Base-by-base conservation (phyloP, 2,113 vertebrate species). In the Isichthys henryi region DNA sequence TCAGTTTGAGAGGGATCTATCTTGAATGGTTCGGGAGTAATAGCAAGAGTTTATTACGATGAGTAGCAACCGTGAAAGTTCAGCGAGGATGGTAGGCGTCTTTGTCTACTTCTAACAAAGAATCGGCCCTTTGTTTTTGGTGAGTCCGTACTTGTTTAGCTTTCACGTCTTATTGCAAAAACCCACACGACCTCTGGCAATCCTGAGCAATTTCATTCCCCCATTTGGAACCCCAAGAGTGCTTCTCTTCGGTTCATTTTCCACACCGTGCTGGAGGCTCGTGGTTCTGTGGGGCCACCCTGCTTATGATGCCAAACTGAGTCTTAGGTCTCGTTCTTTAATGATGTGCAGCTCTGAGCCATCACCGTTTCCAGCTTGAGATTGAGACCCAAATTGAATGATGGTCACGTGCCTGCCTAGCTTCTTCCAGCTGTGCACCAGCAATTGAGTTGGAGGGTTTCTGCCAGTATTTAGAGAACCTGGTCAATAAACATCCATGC, bases 141-240 rank as follows among this genome's bases (percentile, higher is more conserved):
- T 52, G 27, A 87, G 85, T 87, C 50, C 85, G 17, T 53, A 87
- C 85, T 50, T 87, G 85, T 31, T 87, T 87, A 52, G 49, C 85
- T 87, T 56, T 52, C 50, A 52, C 85, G 31, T 35, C 85, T 27
- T n/a, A 17, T 56, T 87, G 85, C 85, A 87, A 43, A 43, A 87
- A 53, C 85, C 85, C n/a, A 13, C 50, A 87, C 35, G 50, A 53
- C 85, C 85, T 35, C 85, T 53, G 49, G 85, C 49, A 53, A 52
- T 86, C 50, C 49, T 50, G 48, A 35, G 50, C 85, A 53, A 87
- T 87, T 27, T 53, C 11, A 15, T 87, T 53, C 31, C 50, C 27
- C 31, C 15, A 4, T 35, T 53, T 87, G 10, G 11, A 53, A 43
- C 48, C 23, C 6, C 27, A 17, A 56, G 17, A 17, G 35, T 46